These are phyloP conservation scores for Tenthredo mesomela DNA, from an alignment of 2,888 invertebrate genomes.

Conservation along the genomic window DNA sequence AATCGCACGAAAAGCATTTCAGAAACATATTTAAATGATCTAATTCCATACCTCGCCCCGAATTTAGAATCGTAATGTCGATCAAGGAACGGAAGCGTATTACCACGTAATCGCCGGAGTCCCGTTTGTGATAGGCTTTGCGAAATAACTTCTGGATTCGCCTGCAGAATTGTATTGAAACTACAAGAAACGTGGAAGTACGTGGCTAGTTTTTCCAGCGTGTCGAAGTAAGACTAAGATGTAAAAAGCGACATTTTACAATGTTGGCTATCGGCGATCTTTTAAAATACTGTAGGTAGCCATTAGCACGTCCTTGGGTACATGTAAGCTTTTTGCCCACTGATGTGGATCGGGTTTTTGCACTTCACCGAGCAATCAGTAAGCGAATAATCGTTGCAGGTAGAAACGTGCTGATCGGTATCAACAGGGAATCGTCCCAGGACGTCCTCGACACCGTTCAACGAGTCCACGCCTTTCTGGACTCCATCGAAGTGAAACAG, in stretches of 20 bases:
- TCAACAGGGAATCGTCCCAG: slow-evolving; percentile 79
- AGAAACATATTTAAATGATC: neutral
- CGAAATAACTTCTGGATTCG: neutral
- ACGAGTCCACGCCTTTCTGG: slow-evolving; percentile 80
- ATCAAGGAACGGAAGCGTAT: neutral
- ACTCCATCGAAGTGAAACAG: slow-evolving; percentile 82
- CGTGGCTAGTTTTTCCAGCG: neutral
- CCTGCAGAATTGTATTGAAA: neutral
- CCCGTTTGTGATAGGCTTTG: neutral
- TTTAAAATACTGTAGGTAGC: neutral
- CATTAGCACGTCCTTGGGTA: neutral
- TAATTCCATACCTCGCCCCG: neutral
- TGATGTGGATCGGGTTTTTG: slow-evolving; percentile 27
- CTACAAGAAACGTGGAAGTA: neutral
- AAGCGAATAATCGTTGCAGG: slow-evolving; percentile 62
- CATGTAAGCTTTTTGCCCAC: neutral
- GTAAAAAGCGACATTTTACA: slow-evolving; percentile 10
- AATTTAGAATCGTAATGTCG: neutral
- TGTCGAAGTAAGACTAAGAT: neutral
- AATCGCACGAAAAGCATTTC: neutral
- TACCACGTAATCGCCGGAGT: neutral
- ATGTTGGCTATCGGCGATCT: slow-evolving; percentile 14
- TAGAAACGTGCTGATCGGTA: slow-evolving; percentile 68
- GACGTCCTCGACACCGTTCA: slow-evolving; percentile 83
- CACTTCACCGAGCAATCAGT: slow-evolving; percentile 30